These are phyloP conservation scores for Microtus richardsoni DNA, from an alignment of 2,113 vertebrate genomes.

Conservation along the genomic window DNA sequence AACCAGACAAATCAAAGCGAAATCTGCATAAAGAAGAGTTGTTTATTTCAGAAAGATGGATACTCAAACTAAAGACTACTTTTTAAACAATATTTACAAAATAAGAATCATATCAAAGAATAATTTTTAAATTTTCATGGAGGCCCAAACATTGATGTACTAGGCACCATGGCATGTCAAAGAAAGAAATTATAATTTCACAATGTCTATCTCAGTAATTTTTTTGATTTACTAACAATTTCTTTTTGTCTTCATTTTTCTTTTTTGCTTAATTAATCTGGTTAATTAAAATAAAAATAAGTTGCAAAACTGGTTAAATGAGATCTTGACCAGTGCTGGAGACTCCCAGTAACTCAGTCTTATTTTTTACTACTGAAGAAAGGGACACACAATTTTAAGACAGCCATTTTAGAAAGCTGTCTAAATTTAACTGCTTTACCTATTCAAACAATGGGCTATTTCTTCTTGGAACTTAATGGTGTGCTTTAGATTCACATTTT, in stretches of 20 bases:
- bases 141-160: not conserved
- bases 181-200: not conserved
- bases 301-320: not conserved
- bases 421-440: not conserved
- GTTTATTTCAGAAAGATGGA: not conserved
- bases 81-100: not conserved
- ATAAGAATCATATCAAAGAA: slow-evolving; percentile 3
- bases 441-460: slow-evolving; percentile 5
- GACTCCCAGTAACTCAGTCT: not conserved
- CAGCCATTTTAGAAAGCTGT: not conserved
- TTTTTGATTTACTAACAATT: not conserved
- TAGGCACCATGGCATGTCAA: not conserved
- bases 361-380: slow-evolving; percentile 20
- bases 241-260: not conserved
- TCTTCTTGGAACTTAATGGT: not conserved
- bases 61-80: not conserved
- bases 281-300: slow-evolving; percentile 32
- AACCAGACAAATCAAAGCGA: not conserved
- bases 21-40: not conserved
- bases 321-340: not conserved
- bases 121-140: not conserved
- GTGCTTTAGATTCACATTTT: slow-evolving; percentile 4
- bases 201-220: not conserved
- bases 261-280: not conserved
- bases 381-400: not conserved